phyloP scores from a whole-genome alignment of 2,888 invertebrate species.

The Melinaea menophilus region DNA sequence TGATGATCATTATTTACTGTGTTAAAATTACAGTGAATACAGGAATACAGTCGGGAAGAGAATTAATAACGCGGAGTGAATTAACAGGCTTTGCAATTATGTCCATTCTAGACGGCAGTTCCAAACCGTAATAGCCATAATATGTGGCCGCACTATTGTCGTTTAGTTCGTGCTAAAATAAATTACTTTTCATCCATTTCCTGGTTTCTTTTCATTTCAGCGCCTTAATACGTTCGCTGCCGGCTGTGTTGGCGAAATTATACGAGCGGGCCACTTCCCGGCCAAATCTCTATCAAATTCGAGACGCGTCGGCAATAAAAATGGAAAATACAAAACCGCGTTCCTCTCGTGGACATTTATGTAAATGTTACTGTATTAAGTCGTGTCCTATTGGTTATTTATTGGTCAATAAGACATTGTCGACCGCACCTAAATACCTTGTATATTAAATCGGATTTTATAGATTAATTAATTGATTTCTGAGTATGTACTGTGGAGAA shows the following conservation, averaged over 20 bases:
- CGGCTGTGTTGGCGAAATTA: conserved; percentile 65
- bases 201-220: conserved; percentile 65
- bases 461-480: too few species aligned
- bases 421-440: conserved; percentile 17
- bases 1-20: background rate
- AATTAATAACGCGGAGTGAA: conserved; percentile 3
- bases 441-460: background rate
- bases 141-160: conserved; percentile 39
- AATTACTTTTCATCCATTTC: conserved; percentile 67
- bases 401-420: conserved; percentile 16
- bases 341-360: conserved; percentile 49
- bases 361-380: conserved; percentile 57
- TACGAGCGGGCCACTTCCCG: conserved; percentile 59
- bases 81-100: conserved; percentile 19
- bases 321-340: conserved; percentile 63
- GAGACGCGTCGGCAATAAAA: conserved; percentile 64
- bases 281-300: conserved; percentile 71
- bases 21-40: background rate
- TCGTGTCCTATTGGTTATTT: conserved; percentile 52
- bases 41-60: background rate
- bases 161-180: conserved; percentile 52
- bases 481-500: background rate
- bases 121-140: conserved; percentile 20
- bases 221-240: conserved; percentile 60
- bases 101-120: conserved; percentile 8